These are phyloP conservation scores for Ellobium chinense DNA, from an alignment of 2,888 invertebrate species.

Conservation along the genomic window DNA sequence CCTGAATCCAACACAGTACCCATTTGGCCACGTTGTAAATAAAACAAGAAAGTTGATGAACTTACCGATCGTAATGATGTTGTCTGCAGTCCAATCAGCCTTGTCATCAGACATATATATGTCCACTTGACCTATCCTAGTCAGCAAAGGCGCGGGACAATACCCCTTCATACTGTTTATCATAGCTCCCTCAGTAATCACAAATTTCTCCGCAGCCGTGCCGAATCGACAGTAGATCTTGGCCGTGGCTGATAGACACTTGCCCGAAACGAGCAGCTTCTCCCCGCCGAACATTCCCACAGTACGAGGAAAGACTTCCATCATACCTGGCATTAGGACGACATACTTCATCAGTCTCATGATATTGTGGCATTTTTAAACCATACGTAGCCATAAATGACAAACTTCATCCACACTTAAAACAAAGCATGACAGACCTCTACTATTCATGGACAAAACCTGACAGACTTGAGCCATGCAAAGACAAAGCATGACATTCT, in stretches of 20 bases:
- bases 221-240: constrained; percentile 83
- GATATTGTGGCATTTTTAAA: too few species aligned
- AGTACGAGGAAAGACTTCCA: constrained; percentile 65
- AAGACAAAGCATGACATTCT: too few species aligned
- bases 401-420: too few species aligned
- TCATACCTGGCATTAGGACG: constrained; percentile 28
- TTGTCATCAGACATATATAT: constrained; percentile 91
- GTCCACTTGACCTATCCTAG: constrained; percentile 92
- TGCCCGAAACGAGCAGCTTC: constrained; percentile 96
- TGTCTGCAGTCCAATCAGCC: constrained; percentile 91
- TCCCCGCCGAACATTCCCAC: constrained; percentile 99
- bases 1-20: too few species aligned
- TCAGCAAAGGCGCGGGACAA: constrained; percentile 92
- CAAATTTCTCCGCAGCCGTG: not conserved
- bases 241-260: constrained; percentile 90
- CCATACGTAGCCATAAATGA: too few species aligned
- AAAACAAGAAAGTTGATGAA: too few species aligned
- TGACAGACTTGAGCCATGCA: too few species aligned
- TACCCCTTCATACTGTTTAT: constrained; percentile 82
- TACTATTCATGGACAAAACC: too few species aligned
- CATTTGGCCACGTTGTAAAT: too few species aligned
- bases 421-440: too few species aligned
- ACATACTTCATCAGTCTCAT: too few species aligned
- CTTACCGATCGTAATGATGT: constrained; percentile 93
- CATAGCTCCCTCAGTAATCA: constrained; percentile 47